Base-by-base conservation (phyloP, 92 coral and sea anemone genomes). In the Actinernus sp. region DNA sequence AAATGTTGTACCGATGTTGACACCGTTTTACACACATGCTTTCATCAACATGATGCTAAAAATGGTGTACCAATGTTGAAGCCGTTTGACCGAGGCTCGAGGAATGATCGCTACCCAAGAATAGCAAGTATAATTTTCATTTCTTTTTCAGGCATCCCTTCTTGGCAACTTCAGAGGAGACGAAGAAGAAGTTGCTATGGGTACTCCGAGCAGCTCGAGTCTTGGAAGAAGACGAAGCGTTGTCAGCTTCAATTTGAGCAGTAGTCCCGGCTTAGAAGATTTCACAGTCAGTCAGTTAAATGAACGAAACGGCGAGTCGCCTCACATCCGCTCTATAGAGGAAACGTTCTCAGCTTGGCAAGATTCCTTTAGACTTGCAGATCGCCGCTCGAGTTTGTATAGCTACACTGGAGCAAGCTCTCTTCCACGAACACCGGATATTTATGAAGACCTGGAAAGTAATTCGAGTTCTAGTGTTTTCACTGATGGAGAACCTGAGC, bases 271-370 rank as follows among this genome's bases (percentile, higher is more conserved):
- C 37, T 67, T 52, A 1, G 76, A 71, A 3, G 10, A 6, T 17
- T 45, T 23, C 21, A 61, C 36, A 20, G 73, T 38, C 18, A 71
- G 51, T 25, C 53, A 46, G 4, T 46, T 46, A 1, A 67, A 29
- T 9, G 91, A 74, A 9, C 86, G 56, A 0, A 73, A 62, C 1
- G 75, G 84, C 27, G 84, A 81, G 7, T 86, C 97, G 11, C 63
- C 79, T 16, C 78, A 81, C 47, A 70, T 81, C 23, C 77, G 89
- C 13, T 74, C 97, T 4, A 65, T 90, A n/a, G 97, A 86, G 49
- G 92, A 90, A 32, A 90, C 82, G 16, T 76, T 90, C 51, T 73
- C 69, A 44, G 97, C 89, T 0, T 90, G 97, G 97, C 85, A 78
- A 1, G 85, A 84, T 22, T 89, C 92, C 4, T 84, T 65, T 61